These are phyloP conservation scores for Brachycybe producta DNA, from an alignment of 2,888 invertebrate genomes.

Conservation along the genomic window DNA sequence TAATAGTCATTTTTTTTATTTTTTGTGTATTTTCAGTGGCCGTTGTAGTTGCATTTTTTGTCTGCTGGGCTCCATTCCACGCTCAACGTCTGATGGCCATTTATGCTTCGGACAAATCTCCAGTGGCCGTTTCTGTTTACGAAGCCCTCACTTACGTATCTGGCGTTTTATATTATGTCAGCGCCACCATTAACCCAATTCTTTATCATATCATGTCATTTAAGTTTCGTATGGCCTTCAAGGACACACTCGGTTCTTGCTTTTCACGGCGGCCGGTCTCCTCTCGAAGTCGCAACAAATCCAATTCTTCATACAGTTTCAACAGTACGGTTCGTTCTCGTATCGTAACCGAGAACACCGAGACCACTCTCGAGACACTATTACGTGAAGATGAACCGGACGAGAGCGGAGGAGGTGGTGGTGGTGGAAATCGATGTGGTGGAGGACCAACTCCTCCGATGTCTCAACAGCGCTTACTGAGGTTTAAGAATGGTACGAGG, in stretches of 20 bases:
- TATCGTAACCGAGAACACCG: conserved; percentile 10
- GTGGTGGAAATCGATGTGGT: no score
- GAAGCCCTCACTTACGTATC: conserved; percentile 63
- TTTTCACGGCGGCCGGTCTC: conserved; percentile 9
- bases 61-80: conserved; percentile 87
- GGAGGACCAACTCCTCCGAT: neutral
- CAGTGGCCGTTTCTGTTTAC: conserved; percentile 56
- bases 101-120: conserved; percentile 37
- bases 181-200: conserved; percentile 83
- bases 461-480: no score
- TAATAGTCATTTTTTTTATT: no score
- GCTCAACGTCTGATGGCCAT: conserved; percentile 74
- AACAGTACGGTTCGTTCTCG: conserved; percentile 15
- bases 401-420: no score
- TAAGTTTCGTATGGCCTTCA: conserved; percentile 84
- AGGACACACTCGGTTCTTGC: conserved; percentile 41
- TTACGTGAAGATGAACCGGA: conserved; percentile 8
- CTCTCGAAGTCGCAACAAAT: conserved; percentile 3
- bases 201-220: conserved; percentile 90
- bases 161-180: conserved; percentile 79
- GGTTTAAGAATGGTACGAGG: no score
- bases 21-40: conserved; percentile 39
- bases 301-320: conserved; percentile 14
- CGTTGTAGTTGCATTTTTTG: conserved; percentile 62
- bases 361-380: conserved; percentile 17